A percentile compares a stretch with the other conserved stretches of the same genome.
Conservation (phyloP, 2,888 invertebrate genomes). For the Sesia apiformis region DNA sequence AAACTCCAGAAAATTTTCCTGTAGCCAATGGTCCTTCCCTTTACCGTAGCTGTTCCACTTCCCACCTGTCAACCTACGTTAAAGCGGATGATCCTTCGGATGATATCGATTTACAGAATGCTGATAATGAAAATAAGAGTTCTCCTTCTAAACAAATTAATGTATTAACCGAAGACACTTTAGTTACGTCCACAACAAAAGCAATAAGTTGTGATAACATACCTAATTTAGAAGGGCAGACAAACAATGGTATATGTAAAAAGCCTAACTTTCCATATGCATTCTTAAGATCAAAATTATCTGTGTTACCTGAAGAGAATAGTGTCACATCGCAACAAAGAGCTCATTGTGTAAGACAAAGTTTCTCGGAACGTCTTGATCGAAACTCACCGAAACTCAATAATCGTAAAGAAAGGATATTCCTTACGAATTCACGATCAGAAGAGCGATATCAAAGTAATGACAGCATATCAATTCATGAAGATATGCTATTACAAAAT, state of each 20-base stretch:
- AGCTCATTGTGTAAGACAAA: conserved; percentile 63
- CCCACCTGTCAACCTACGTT: conserved; percentile 83
- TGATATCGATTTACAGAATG: conserved; percentile 78
- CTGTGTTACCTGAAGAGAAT: conserved; percentile 85
- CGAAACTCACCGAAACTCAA: conserved; percentile 57
- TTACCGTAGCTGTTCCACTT: conserved; percentile 86
- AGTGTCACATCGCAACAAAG: conserved; percentile 69
- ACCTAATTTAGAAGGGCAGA: conserved; percentile 72
- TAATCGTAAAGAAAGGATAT: conserved; percentile 44
- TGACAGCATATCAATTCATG: conserved; percentile 66
- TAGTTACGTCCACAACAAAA: conserved; percentile 69
- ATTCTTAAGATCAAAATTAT: conserved; percentile 83
- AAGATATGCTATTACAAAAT: conserved; percentile 56
- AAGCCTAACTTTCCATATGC: conserved; percentile 85
- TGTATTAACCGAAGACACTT: conserved; percentile 43
- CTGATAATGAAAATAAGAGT: conserved; percentile 46
- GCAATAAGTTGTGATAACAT: conserved; percentile 84
- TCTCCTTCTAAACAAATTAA: conserved; percentile 48
- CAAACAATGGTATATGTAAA: conserved; percentile 63
- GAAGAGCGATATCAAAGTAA: conserved; percentile 76
- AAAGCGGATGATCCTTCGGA: conserved; percentile 88
- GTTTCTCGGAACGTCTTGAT: conserved; percentile 66
- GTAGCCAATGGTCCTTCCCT: conserved; percentile 66
- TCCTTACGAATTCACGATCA: conserved; percentile 69
- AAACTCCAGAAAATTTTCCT: conserved; percentile 44